phyloP scores from a whole-genome alignment of 2,797 vertebrate species.

The Sebastes trivittatus region DNA sequence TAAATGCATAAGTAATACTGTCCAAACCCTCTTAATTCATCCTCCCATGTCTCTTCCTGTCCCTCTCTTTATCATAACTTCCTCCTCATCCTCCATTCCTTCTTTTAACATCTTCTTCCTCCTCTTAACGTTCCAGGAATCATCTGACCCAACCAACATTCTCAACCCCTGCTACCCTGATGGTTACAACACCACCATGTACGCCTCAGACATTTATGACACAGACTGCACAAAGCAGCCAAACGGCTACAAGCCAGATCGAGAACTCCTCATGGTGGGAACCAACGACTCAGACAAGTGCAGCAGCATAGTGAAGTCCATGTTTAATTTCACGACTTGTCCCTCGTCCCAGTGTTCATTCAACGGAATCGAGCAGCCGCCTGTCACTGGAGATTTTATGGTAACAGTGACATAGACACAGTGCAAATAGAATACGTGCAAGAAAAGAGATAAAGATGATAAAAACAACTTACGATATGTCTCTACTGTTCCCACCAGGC shows the following conservation, averaged over 20 bases:
- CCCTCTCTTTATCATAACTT: background rate
- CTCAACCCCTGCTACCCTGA: slow-evolving; percentile 89
- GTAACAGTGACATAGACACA: slow-evolving; percentile 68
- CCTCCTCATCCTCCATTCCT: background rate
- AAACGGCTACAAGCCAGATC: slow-evolving; percentile 64
- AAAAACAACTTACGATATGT: background rate
- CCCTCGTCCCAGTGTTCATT: slow-evolving; percentile 83
- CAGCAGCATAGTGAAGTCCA: slow-evolving; percentile 75
- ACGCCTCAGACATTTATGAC: slow-evolving; percentile 79
- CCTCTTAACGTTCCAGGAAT: slow-evolving; percentile 66
- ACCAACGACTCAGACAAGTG: slow-evolving; percentile 82
- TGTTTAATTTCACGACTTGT: slow-evolving; percentile 88
- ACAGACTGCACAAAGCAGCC: slow-evolving; percentile 86
- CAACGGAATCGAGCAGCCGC: slow-evolving; percentile 87
- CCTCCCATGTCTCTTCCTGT: background rate
- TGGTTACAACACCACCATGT: slow-evolving; percentile 73
- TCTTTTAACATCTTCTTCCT: background rate
- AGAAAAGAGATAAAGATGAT: background rate
- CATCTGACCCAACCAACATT: slow-evolving; percentile 55
- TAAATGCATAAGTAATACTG: background rate
- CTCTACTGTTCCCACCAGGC: slow-evolving; percentile 79
- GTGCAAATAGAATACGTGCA: background rate
- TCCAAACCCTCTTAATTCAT: background rate
- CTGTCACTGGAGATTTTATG: slow-evolving; percentile 88
- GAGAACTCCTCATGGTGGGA: slow-evolving; percentile 80